Percentiles rank a stretch among this genome's conserved stretches.
These are phyloP conservation scores for Aurelia aurita DNA, from an alignment of 30 jellyfish, hydroid and myxozoan genomes.

Conservation along the genomic window DNA sequence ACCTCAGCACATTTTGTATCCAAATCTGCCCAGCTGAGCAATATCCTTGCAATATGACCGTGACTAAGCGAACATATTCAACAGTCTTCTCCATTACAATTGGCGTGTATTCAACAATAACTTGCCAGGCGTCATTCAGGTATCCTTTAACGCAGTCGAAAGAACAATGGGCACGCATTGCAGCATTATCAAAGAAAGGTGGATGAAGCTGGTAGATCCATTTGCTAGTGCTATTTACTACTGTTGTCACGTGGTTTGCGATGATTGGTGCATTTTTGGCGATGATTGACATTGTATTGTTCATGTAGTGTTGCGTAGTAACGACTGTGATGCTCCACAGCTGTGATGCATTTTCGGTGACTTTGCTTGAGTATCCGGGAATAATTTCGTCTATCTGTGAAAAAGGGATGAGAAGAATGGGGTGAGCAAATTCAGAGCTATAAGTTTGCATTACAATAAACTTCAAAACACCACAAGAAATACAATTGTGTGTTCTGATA, in stretches of 20 bases:
- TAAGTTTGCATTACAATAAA: too few species aligned
- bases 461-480: not conserved
- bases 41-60: slow-evolving; percentile 19
- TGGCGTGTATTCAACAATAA: slow-evolving; percentile 50
- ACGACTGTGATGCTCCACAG: slow-evolving; percentile 24
- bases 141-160: slow-evolving; percentile 38
- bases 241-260: slow-evolving; percentile 32
- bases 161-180: slow-evolving; percentile 30
- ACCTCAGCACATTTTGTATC: slow-evolving; percentile 62
- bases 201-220: slow-evolving; percentile 74
- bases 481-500: too few species aligned
- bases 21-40: slow-evolving; percentile 57
- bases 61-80: slow-evolving; percentile 4
- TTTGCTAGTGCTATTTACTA: slow-evolving; percentile 10
- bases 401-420: not conserved
- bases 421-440: not conserved
- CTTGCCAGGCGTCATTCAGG: slow-evolving; percentile 24
- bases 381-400: slow-evolving; percentile 25
- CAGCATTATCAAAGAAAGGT: slow-evolving; percentile 58
- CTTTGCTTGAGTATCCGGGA: slow-evolving; percentile 29
- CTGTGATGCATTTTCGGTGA: slow-evolving; percentile 12
- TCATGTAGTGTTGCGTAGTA: slow-evolving; percentile 14
- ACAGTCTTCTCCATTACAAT: slow-evolving; percentile 49
- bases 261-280: slow-evolving; percentile 64
- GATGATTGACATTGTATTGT: slow-evolving; percentile 20